Evolutionary conservation across 2,888 invertebrate species (phyloP).

Genomic region (Ophion costatus): DNA sequence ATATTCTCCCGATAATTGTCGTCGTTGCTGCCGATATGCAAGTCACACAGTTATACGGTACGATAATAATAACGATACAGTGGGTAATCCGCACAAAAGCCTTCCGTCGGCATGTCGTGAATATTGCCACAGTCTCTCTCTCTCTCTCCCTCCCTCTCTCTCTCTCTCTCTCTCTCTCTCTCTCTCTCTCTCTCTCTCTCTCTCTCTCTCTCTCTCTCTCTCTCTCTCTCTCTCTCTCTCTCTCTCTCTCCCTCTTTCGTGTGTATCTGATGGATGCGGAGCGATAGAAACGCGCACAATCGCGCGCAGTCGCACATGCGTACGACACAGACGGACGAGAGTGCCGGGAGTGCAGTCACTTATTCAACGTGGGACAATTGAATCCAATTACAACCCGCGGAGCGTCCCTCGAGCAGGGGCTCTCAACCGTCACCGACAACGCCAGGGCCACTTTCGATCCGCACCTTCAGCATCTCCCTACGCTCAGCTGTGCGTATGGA

Average conservation of each 20-base stretch:
- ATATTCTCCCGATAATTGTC: background rate
- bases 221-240: too few species aligned
- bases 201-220: too few species aligned
- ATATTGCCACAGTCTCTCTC: constrained; percentile 66
- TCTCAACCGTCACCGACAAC: constrained; percentile 73
- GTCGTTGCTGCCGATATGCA: too few species aligned
- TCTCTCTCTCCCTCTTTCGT: too few species aligned
- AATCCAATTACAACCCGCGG: constrained; percentile 83
- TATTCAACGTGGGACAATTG: constrained; percentile 84
- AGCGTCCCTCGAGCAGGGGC: constrained; percentile 66
- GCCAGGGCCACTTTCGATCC: constrained; percentile 28
- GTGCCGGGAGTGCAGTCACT: constrained; percentile 79
- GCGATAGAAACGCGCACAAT: constrained; percentile 26
- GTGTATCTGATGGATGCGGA: constrained; percentile 76
- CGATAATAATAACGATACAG: constrained; percentile 4
- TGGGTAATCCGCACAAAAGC: constrained; percentile 21
- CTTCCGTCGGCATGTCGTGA: constrained; percentile 71
- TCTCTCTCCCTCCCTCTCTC: too few species aligned
- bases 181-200: too few species aligned
- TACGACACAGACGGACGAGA: constrained; percentile 52
- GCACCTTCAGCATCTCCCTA: background rate
- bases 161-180: too few species aligned
- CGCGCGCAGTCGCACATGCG: constrained; percentile 28
- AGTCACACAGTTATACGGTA: too few species aligned
- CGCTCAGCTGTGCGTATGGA: too few species aligned